Base-by-base conservation (phyloP, 2,888 invertebrate species). In the Hoplodrina blanda region DNA sequence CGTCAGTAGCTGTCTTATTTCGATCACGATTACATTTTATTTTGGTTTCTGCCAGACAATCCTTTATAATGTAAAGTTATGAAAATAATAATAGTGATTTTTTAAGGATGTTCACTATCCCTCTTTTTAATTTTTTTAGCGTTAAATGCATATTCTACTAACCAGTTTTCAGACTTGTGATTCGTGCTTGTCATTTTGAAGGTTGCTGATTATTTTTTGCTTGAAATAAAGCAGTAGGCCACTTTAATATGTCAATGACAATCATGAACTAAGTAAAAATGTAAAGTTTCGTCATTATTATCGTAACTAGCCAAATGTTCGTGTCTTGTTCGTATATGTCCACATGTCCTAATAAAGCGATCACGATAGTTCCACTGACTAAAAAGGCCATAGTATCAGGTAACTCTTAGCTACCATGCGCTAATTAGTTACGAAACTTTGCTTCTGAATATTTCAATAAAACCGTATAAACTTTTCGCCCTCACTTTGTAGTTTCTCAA, bases 301-400 rank as follows among this genome's bases (percentile, higher is more conserved):
- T 37, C 7, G 30, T 73, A 77, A 72, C 67, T 85, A 84, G 82
- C 78, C 81, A 85, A 89, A 88, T 87, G 76, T 64, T 78, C 65
- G 59, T 77, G 74, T 72, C 76, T 76, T 80, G 81, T 78, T 86
- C 54, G 70, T 53, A 49, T 53, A 77, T 86, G 88, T 88, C 86
- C 84, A 85, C 84, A 86, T 85, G 81, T 89, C 92, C 92, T 94
- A 95, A 95, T 93, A 90, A 82, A 92, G 91, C 87, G 87, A 93
- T 94, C 95, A 95, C 95, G 94, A 91, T 88, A 86, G 85, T 85
- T 78, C 82, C 78, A 82, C 85, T 87, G 85, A 90, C 91, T 88
- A 89, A 93, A 91, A 92, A 88, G 90, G 91, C 85, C 88, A 89
- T 85, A 85, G 80, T 70, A 76, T 85, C 85, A 67, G 76, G 84